Percentiles rank a stretch among this genome's conserved stretches.
These are phyloP conservation scores for Sarcophilus harrisii DNA, from an alignment of 2,797 vertebrate species.

Conservation along the genomic window DNA sequence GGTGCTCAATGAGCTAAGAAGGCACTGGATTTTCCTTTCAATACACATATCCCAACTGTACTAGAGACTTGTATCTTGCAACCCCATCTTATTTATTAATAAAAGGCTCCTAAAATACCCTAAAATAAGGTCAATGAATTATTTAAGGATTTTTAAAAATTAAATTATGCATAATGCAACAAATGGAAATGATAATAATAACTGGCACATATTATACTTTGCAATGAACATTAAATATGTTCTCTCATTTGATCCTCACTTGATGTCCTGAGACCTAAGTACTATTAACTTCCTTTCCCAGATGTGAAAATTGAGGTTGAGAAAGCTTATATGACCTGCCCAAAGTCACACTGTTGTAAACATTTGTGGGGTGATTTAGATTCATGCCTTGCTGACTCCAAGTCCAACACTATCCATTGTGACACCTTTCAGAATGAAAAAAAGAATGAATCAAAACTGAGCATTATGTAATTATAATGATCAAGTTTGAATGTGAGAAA, in stretches of 20 bases:
- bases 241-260: not conserved
- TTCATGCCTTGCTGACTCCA: not conserved
- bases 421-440: not conserved
- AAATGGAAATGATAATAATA: not conserved
- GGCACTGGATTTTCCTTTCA: not conserved
- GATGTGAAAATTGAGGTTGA: not conserved
- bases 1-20: not conserved
- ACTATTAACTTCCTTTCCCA: not conserved
- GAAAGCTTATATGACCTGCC: not conserved
- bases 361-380: not conserved
- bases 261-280: not conserved
- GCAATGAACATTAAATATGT: not conserved
- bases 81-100: not conserved
- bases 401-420: not conserved
- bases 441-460: not conserved
- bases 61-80: not conserved
- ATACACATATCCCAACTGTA: not conserved
- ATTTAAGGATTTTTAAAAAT: not conserved
- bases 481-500: not conserved
- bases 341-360: not conserved
- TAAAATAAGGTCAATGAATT: not conserved
- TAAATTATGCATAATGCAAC: not conserved
- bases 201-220: not conserved
- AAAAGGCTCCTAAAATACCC: not conserved
- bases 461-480: not conserved